Evolutionary conservation across 2,888 invertebrate species (phyloP), one percentile per base, ranked within the genome.

Genomic region (Chrysomela aeneicollis): DNA sequence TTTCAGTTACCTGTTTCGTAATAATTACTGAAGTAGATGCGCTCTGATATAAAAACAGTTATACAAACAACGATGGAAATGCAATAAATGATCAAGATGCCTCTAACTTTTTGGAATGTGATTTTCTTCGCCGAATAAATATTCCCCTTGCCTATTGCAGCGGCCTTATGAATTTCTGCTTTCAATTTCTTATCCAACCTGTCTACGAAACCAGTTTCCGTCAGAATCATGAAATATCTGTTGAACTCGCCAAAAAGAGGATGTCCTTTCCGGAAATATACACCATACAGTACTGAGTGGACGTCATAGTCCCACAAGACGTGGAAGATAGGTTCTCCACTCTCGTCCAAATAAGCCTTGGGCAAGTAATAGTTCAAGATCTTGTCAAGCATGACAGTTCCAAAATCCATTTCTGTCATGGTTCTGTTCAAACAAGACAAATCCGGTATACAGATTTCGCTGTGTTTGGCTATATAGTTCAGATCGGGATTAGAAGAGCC

Each of bases 391-490:
- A 35, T 54, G 2, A 35, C 35, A 2, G 53, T 54, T 2, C 18
- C 53, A 18, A 54, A 37, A 30, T 26, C 8, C 10, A 35, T 54
- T 6, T 54, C n/a, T n/a, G 12, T 35, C 8, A 37, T 30, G 32
- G 53, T 54, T 54, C 21, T 32, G 19, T 54, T 54, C 37, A 54
- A 35, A 35, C 53, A 54, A 21, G 17, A 9, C 19, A 54, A 19
- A 19, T 19, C 37, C 17, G 53, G 18, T 12, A n/a, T 9, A 37
- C 53, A 54, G 1, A 32, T 37, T 12, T 32, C n/a, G 18, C 19
- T n/a, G 21, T 54, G 32, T 19, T 54, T 6, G 10, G 37, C n/a
- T n/a, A 54, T n/a, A 35, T 30, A 18, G 6, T 54, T 54, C 21
- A 19, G 17, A 54, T 54, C 18, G 18, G n/a, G 21, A 18, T 37